A percentile compares a stretch with the other conserved stretches of the same genome.
Conservation (phyloP, 2,113 vertebrate genomes). For the Thomomys bottae region DNA sequence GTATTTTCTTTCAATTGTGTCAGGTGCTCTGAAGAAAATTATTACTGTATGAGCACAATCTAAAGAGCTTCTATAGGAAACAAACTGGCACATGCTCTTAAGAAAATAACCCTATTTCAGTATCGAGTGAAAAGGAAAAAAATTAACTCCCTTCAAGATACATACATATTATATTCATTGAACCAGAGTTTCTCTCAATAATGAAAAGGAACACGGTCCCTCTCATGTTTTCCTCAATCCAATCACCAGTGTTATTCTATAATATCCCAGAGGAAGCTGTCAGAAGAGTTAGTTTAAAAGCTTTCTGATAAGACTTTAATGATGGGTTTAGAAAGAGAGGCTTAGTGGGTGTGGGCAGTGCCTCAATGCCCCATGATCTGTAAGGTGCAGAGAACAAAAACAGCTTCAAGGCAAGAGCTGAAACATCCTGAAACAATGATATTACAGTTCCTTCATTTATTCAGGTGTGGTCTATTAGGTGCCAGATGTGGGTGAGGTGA, state of each 20-base stretch:
- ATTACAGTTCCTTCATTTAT: neutral
- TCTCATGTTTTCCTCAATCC: slow-evolving; percentile 19
- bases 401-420: neutral
- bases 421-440: neutral
- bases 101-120: slow-evolving; percentile 80
- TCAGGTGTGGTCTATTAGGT: neutral
- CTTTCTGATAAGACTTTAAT: slow-evolving; percentile 70
- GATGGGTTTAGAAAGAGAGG: slow-evolving; percentile 68
- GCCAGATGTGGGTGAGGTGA: neutral
- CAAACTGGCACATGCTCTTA: slow-evolving; percentile 76
- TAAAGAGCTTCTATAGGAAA: slow-evolving; percentile 76
- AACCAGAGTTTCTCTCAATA: slow-evolving; percentile 64
- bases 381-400: neutral
- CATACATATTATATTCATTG: slow-evolving; percentile 51
- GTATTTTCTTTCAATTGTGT: slow-evolving; percentile 54
- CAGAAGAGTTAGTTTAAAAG: slow-evolving; percentile 69
- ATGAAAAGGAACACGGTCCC: neutral
- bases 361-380: neutral
- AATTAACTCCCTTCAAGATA: slow-evolving; percentile 72
- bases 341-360: neutral
- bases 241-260: slow-evolving; percentile 4
- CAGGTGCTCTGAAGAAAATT: slow-evolving; percentile 74
- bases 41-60: slow-evolving; percentile 75
- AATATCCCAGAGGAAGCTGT: slow-evolving; percentile 62
- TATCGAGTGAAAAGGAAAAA: slow-evolving; percentile 68